Base-by-base conservation (phyloP, 2,888 invertebrate species). In the Eumerus sabulonum region DNA sequence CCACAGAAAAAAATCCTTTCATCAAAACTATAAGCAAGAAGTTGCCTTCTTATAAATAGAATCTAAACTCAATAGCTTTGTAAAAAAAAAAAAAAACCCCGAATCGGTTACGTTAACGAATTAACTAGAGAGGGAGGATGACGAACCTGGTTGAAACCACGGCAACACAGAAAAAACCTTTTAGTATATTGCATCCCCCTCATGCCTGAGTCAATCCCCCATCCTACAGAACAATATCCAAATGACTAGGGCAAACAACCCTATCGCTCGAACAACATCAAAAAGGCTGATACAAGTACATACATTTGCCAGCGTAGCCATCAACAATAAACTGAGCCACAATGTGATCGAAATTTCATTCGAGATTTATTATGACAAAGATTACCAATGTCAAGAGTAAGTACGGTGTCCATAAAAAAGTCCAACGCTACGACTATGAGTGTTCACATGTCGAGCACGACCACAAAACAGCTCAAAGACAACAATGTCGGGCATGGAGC, bases 361-460 rank as follows among this genome's bases (percentile, higher is more conserved):
- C 64, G 13, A 79, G 74, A 79, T 79, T 79, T 79, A 79, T 79
- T 68, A 74, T 79, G 79, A 74, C 79, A 74, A 70, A 68, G 68
- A 79, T 79, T 79, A 74, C 73, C 73, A 79, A 79, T 79, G 79
- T 74, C 74, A 74, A 79, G 79, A 74, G 68, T 79, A 74, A 60
- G 66, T 66, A 47, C 42, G 48, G 54, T 19, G 45, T 48, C 47
- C 40, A 79, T 70, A 74, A 50, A 71, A 59, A 44, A 66, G 36
- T 27, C 36, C 40, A 64, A 48, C 44, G 27, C 36, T 40, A 40
- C 40, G 40, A 36, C 5, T 11, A n/a, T n/a, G 36, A n/a, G 40
- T 3, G 40, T 7, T n/a, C 9, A 40, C 64, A 64, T 74, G 79
- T 74, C 57, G 44, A 74, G 74, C 74, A 79, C 68, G 68, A 7